A percentile compares a stretch with the other conserved stretches of the same genome.
Evolutionary conservation across 1,140 invertebrate genomes (phyloP).

Genomic region (Drosophila lowei): DNA sequence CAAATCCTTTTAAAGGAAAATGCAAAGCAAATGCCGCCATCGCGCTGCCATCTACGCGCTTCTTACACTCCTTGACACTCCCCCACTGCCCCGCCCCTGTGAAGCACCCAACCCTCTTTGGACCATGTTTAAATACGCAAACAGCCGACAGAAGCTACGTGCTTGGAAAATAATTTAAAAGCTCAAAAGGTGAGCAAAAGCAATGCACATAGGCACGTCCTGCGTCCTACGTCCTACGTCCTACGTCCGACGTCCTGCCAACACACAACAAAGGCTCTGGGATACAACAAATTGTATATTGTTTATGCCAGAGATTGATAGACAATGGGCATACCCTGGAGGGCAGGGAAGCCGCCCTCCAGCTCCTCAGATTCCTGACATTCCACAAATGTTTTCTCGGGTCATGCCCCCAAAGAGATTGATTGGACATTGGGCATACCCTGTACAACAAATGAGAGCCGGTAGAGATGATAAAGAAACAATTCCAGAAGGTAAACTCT

Average conservation of each 20-base stretch:
- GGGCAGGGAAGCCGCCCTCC: too few relatives aligned
- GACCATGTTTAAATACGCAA: slow-evolving; percentile 79
- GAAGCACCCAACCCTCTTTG: not conserved
- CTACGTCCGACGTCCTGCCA: slow-evolving; percentile 54
- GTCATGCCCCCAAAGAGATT: too few relatives aligned
- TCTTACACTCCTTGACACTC: slow-evolving; percentile 25
- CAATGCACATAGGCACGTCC: slow-evolving; percentile 78
- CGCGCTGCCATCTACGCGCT: slow-evolving; percentile 48
- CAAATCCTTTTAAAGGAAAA: slow-evolving; percentile 74
- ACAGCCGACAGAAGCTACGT: slow-evolving; percentile 78
- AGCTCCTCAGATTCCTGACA: too few relatives aligned
- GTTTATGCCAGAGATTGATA: slow-evolving; percentile 17
- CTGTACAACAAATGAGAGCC: too few relatives aligned
- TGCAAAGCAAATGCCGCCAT: slow-evolving; percentile 56
- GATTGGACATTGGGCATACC: too few relatives aligned
- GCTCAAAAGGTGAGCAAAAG: slow-evolving; percentile 82
- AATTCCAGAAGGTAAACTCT: not conserved
- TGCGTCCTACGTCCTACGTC: slow-evolving; percentile 62
- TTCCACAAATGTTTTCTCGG: too few relatives aligned
- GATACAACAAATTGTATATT: slow-evolving; percentile 30
- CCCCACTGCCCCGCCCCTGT: not conserved
- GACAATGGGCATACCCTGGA: slow-evolving; percentile 34
- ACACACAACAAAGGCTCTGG: slow-evolving; percentile 30
- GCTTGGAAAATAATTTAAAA: slow-evolving; percentile 83
- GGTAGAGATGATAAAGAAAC: too few relatives aligned